Percentiles rank a stretch among this genome's conserved stretches.
phyloP scores from a whole-genome alignment of 1,140 invertebrate genomes.

The Atopsyche davidsoni region DNA sequence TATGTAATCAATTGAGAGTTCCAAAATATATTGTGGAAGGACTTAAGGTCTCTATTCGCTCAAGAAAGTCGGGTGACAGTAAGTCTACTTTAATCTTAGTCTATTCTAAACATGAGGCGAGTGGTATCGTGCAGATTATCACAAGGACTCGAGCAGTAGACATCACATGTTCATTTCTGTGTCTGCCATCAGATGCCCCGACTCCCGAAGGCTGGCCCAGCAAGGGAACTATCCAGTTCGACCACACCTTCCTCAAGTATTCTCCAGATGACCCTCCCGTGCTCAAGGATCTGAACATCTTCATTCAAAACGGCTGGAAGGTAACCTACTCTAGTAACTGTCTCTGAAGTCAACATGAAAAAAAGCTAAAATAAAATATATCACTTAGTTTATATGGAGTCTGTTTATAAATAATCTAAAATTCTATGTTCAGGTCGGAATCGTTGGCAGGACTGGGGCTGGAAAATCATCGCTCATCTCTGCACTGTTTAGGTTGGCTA shows the following conservation, averaged over 20 bases:
- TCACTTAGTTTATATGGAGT: neutral
- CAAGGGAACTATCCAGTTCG: constrained; percentile 47
- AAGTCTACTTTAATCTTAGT: neutral
- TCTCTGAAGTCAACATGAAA: neutral
- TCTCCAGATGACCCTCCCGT: constrained; percentile 52
- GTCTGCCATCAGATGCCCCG: constrained; percentile 41
- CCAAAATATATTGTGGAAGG: too few relatives aligned
- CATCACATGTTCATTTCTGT: constrained; percentile 41
- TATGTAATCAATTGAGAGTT: too few relatives aligned
- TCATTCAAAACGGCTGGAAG: constrained; percentile 55
- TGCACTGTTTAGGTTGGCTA: constrained; percentile 65
- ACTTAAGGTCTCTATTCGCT: too few relatives aligned
- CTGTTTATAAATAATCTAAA: constrained; percentile 8
- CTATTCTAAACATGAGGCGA: neutral
- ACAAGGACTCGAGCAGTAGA: neutral
- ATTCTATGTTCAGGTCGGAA: constrained; percentile 52
- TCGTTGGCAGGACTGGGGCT: constrained; percentile 76
- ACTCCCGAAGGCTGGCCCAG: constrained; percentile 46
- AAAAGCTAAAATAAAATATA: neutral
- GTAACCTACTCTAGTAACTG: constrained; percentile 33
- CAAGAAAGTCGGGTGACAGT: too few relatives aligned
- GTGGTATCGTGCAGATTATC: too few relatives aligned
- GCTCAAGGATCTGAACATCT: constrained; percentile 55
- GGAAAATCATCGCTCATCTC: constrained; percentile 79
- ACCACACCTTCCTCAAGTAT: constrained; percentile 58